Evolutionary conservation across 2,113 vertebrate species (phyloP).

Genomic region (Pachyramphus minor): DNA sequence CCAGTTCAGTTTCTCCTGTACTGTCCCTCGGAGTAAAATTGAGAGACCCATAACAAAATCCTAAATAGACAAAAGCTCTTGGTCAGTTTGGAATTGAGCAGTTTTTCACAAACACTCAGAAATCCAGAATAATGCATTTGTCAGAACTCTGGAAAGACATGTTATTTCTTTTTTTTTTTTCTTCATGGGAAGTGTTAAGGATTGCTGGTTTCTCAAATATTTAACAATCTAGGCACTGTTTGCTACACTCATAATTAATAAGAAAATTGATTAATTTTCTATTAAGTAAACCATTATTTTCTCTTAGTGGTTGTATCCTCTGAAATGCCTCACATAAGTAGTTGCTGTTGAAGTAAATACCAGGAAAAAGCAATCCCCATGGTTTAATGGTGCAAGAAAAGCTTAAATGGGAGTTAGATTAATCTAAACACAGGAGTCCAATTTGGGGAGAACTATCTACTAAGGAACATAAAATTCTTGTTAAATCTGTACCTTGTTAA

Average conservation of each 20-base stretch:
- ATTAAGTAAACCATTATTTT: not conserved
- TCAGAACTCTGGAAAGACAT: not conserved
- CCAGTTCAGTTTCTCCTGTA: slow-evolving; percentile 98
- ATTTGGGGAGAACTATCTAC: not conserved
- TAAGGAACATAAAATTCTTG: not conserved
- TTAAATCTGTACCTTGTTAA: not conserved
- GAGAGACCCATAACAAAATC: slow-evolving; percentile 98
- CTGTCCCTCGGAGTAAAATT: slow-evolving; percentile 90
- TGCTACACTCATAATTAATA: not conserved
- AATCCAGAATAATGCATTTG: not conserved
- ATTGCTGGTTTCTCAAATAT: not conserved
- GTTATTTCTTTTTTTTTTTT: not conserved
- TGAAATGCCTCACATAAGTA: not conserved
- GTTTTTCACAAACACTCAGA: not conserved
- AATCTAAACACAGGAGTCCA: not conserved
- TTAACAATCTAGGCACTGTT: not conserved
- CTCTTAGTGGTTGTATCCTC: not conserved
- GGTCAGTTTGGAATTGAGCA: not conserved
- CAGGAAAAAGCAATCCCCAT: not conserved
- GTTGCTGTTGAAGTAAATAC: not conserved
- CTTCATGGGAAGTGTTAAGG: not conserved
- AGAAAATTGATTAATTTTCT: not conserved
- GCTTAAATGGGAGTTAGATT: not conserved
- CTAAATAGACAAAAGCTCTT: slow-evolving; percentile 63
- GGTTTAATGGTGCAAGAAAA: not conserved